Evolutionary conservation across 2,888 invertebrate genomes (phyloP).

Genomic region (Quadriops clusia): DNA sequence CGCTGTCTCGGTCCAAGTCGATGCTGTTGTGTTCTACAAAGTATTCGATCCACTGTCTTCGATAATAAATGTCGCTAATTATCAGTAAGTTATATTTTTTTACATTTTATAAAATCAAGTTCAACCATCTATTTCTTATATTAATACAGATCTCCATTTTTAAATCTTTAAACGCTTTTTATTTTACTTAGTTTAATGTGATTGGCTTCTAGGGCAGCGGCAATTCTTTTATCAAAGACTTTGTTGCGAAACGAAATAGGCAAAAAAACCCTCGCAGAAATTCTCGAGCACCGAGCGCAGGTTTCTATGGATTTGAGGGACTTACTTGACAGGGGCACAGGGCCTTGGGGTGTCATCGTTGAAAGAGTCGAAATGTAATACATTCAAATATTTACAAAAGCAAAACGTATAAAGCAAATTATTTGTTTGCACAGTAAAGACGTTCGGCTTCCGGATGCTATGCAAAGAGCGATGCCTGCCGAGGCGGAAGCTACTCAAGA

Average conservation of each 20-base stretch:
- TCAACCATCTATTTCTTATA: too few species aligned
- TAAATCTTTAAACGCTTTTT: too few species aligned
- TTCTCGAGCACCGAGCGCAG: background rate
- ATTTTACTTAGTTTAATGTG: too few species aligned
- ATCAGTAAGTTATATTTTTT: too few species aligned
- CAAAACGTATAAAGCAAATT: too few species aligned
- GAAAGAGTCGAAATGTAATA: conserved; percentile 7
- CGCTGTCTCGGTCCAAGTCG: conserved; percentile 1
- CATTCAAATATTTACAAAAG: too few species aligned
- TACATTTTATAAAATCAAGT: too few species aligned
- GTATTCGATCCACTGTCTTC: conserved; percentile 3
- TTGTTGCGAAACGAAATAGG: conserved; percentile 1
- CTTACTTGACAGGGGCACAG: conserved; percentile 1
- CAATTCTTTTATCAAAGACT: conserved; percentile 3
- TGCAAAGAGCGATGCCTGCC: conserved; percentile 4
- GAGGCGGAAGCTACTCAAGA: conserved; percentile 3
- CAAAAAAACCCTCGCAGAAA: conserved; percentile 3
- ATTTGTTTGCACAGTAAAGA: too few species aligned
- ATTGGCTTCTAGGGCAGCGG: background rate
- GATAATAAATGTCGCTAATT: conserved; percentile 2
- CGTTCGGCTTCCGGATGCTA: conserved; percentile 1
- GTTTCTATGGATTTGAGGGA: background rate
- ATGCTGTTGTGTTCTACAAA: conserved; percentile 3
- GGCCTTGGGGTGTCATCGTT: conserved; percentile 3
- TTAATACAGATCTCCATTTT: conserved; percentile 1